Evolutionary conservation across 2,888 invertebrate genomes (phyloP).

Genomic region (Unio delphinus): DNA sequence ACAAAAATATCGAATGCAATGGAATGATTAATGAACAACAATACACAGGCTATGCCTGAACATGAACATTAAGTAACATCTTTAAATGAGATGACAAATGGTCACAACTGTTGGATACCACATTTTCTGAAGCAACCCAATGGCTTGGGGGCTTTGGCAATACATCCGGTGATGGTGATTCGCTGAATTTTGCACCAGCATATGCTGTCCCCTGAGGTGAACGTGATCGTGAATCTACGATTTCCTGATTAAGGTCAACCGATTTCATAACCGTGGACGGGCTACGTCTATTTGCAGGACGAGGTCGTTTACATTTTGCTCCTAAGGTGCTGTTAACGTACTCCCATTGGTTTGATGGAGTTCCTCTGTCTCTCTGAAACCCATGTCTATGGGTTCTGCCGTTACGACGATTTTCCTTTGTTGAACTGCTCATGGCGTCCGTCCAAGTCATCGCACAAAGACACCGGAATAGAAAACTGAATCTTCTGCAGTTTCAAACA

Average conservation of each 20-base stretch:
- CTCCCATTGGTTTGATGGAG: slow-evolving; percentile 19
- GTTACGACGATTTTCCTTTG: slow-evolving; percentile 13
- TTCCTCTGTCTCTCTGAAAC: slow-evolving; percentile 17
- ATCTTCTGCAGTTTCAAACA: no score
- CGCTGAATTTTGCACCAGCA: slow-evolving; percentile 87
- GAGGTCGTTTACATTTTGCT: no score
- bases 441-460: slow-evolving; percentile 34
- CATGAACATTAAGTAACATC: slow-evolving; percentile 66
- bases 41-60: slow-evolving; percentile 26
- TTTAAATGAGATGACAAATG: slow-evolving; percentile 66
- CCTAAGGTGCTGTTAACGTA: no score
- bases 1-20: slow-evolving; percentile 29
- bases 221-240: slow-evolving; percentile 19
- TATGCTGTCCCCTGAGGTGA: slow-evolving; percentile 53
- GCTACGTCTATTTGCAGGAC: no score
- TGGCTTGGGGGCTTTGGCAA: slow-evolving; percentile 86
- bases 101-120: slow-evolving; percentile 32
- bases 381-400: slow-evolving; percentile 20
- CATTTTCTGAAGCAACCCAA: slow-evolving; percentile 76
- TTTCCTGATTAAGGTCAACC: no score
- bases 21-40: slow-evolving; percentile 36
- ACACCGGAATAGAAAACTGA: no score
- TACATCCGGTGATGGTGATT: slow-evolving; percentile 84
- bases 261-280: no score
- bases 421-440: slow-evolving; percentile 32